A percentile compares a stretch with the other conserved stretches of the same genome.
phyloP scores from a whole-genome alignment of 2,113 vertebrate genomes.

The Dipodomys merriami region DNA sequence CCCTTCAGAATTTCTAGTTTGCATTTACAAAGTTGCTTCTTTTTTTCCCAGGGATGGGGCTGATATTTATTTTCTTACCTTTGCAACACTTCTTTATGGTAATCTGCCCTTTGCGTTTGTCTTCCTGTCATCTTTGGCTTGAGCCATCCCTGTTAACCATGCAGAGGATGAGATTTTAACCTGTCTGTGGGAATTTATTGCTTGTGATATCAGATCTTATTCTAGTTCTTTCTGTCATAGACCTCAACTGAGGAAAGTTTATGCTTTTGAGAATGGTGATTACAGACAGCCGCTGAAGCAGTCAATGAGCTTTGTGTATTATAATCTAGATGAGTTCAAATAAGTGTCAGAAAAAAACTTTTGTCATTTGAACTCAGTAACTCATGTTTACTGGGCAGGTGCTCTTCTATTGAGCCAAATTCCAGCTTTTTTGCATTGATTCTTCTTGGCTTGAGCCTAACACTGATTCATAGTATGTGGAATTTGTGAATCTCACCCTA shows the following conservation, averaged over 20 bases:
- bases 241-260: background rate
- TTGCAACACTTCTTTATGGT: constrained; percentile 48
- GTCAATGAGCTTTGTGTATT: background rate
- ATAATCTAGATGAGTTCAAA: background rate
- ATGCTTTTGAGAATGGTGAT: constrained; percentile 6
- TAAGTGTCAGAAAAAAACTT: background rate
- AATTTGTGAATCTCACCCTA: too few relatives aligned
- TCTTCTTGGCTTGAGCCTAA: too few relatives aligned
- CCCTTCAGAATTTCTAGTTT: constrained; percentile 20
- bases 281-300: background rate
- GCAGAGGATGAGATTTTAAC: constrained; percentile 4
- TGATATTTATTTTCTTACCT: constrained; percentile 52
- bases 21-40: background rate
- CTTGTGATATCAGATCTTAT: constrained; percentile 41
- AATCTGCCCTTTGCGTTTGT: constrained; percentile 64
- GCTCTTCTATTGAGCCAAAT: too few relatives aligned
- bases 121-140: background rate
- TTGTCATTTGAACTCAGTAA: background rate
- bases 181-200: background rate
- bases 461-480: too few relatives aligned
- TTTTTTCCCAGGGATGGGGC: background rate
- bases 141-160: background rate
- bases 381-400: too few relatives aligned
- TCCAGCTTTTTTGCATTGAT: too few relatives aligned
- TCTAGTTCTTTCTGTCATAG: background rate